These are phyloP conservation scores for Sitophilus oryzae DNA, from an alignment of 1,140 invertebrate genomes.

Conservation along the genomic window DNA sequence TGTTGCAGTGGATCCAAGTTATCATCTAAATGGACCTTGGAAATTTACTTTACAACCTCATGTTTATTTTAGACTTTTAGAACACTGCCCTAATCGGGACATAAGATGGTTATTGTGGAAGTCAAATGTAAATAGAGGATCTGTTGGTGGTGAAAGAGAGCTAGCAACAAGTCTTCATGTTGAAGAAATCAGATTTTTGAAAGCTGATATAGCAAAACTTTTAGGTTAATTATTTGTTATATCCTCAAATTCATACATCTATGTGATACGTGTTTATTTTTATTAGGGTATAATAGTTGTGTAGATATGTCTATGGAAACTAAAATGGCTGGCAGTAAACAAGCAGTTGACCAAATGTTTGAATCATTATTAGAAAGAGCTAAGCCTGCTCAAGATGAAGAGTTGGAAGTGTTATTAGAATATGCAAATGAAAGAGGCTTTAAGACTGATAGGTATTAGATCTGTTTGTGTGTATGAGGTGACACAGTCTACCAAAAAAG, in stretches of 20 bases:
- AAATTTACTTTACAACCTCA: constrained; percentile 65
- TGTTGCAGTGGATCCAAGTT: constrained; percentile 56
- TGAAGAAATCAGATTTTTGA: constrained; percentile 67
- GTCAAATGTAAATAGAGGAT: constrained; percentile 65
- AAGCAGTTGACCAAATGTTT: constrained; percentile 71
- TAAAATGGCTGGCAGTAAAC: constrained; percentile 84
- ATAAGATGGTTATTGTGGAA: constrained; percentile 79
- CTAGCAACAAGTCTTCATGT: constrained; percentile 67
- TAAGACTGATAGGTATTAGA: constrained; percentile 43
- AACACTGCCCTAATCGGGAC: constrained; percentile 73
- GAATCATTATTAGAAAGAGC: constrained; percentile 61
- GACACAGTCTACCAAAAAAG: too few species aligned
- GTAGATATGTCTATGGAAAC: constrained; percentile 88
- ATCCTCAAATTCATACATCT: background rate
- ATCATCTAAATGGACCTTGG: constrained; percentile 71
- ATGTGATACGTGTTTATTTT: background rate
- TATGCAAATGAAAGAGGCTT: constrained; percentile 75
- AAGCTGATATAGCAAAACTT: constrained; percentile 64
- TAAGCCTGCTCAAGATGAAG: constrained; percentile 65
- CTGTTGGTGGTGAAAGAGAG: constrained; percentile 55
- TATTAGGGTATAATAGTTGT: constrained; percentile 66
- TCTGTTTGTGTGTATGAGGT: too few species aligned
- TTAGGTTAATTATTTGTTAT: constrained; percentile 48
- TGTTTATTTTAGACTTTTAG: constrained; percentile 66
- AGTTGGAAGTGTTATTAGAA: constrained; percentile 63